Conservation (phyloP, 1,140 invertebrate species). For the Probaryconus sp. region DNA sequence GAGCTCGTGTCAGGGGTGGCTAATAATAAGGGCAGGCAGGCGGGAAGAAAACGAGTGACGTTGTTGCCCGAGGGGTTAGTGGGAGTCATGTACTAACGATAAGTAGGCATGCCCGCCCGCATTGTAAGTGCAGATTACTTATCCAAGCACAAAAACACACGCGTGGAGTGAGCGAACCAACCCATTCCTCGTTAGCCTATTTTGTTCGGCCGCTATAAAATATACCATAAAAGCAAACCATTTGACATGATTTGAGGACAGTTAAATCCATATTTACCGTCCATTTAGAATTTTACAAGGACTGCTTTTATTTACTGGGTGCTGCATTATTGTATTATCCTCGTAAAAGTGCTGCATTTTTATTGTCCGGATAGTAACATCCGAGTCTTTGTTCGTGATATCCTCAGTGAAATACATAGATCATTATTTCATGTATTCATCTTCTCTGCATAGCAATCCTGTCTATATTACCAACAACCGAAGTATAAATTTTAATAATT, state of each 20-base stretch:
- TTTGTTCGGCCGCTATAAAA: conserved; percentile 44
- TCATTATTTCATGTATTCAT: no score
- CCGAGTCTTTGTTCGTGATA: no score
- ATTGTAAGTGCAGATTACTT: conserved; percentile 55
- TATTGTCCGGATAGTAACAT: no score
- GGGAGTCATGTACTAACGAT: conserved; percentile 44
- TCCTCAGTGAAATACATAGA: no score
- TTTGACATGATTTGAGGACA: conserved; percentile 6
- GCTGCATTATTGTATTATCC: no score
- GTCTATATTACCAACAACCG: no score
- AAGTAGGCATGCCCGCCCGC: conserved; percentile 46
- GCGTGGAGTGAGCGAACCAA: not conserved
- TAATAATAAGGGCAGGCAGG: conserved; percentile 7
- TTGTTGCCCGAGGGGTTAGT: conserved; percentile 20
- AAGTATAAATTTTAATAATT: no score
- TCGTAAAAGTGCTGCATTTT: no score
- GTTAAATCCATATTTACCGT: conserved; percentile 30
- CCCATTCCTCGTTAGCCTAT: conserved; percentile 44
- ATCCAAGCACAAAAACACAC: conserved; percentile 41
- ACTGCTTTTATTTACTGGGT: conserved; percentile 22
- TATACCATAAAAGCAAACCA: conserved; percentile 33
- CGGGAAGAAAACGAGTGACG: conserved; percentile 24
- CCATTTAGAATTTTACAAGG: not conserved
- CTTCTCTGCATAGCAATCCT: no score
- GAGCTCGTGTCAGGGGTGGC: not conserved